phyloP scores from a whole-genome alignment of 2,113 vertebrate species.

The Cromileptes altivelis region DNA sequence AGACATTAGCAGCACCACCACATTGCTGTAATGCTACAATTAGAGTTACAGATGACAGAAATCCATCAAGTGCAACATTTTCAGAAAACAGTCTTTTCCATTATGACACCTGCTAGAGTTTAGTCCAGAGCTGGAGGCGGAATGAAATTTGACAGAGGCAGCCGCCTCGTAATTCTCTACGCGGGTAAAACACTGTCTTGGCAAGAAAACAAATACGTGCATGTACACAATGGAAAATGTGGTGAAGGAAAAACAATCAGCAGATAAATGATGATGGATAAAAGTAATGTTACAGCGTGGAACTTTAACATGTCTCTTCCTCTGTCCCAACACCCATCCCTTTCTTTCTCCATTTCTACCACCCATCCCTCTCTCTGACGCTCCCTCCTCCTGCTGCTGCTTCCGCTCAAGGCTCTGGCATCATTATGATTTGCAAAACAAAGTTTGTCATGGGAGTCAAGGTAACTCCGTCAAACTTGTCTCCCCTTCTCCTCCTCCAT shows the following conservation, averaged over 20 bases:
- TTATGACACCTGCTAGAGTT: too few species aligned
- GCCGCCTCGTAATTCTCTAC: too few species aligned
- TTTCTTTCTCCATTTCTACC: conserved; percentile 12
- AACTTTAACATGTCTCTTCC: neutral
- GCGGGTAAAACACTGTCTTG: too few species aligned
- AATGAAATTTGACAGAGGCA: too few species aligned
- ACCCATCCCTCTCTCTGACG: conserved; percentile 8
- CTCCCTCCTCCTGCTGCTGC: conserved; percentile 58
- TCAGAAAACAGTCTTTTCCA: too few species aligned
- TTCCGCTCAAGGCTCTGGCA: conserved; percentile 38
- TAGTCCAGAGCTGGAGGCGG: too few species aligned
- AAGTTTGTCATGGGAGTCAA: conserved; percentile 72
- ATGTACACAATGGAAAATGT: neutral
- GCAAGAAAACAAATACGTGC: neutral
- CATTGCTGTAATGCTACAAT: too few species aligned
- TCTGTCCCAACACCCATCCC: neutral
- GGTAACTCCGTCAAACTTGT: conserved; percentile 72
- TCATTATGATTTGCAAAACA: conserved; percentile 68
- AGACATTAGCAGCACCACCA: too few species aligned
- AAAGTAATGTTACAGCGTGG: neutral
- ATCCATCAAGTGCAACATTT: too few species aligned
- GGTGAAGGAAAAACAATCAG: neutral
- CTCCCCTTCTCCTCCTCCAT: conserved; percentile 67
- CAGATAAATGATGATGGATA: conserved; percentile 11
- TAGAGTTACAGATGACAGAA: too few species aligned